Evolutionary conservation across 2,888 invertebrate genomes (phyloP).

Genomic region (Drosophila subsilvestris): DNA sequence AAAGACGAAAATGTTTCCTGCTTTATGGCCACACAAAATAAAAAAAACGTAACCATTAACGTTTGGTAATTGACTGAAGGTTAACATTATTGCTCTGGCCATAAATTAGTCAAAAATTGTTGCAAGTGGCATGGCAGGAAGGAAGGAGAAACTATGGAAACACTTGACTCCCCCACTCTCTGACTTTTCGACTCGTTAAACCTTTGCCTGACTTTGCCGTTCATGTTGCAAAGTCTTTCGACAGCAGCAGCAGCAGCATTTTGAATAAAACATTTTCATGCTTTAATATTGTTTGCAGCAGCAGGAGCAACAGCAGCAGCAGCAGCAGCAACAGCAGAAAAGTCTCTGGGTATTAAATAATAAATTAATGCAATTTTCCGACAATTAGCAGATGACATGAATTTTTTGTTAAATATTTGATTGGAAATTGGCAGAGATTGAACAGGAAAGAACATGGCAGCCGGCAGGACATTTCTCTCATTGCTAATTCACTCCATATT

Average conservation of each 20-base stretch:
- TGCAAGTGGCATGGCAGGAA: neutral
- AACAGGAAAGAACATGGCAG: no score
- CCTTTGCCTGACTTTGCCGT: neutral
- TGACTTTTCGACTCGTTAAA: neutral
- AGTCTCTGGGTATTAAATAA: conserved; percentile 22
- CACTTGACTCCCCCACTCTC: neutral
- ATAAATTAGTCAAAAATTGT: conserved; percentile 51
- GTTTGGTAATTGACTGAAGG: conserved; percentile 44
- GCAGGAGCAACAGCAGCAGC: neutral
- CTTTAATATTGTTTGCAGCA: neutral
- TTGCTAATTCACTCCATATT: no score
- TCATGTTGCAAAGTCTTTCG: neutral
- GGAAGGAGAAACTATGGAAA: conserved; percentile 3
- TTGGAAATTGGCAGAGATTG: conserved; percentile 5
- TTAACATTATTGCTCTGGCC: conserved; percentile 6
- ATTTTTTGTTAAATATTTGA: conserved; percentile 29
- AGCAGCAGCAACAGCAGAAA: conserved; percentile 11
- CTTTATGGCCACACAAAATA: conserved; percentile 31
- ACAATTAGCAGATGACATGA: conserved; percentile 27
- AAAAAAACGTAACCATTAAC: conserved; percentile 8
- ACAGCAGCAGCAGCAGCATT: neutral
- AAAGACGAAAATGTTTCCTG: conserved; percentile 17
- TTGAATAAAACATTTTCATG: conserved; percentile 26
- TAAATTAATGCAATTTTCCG: conserved; percentile 47
- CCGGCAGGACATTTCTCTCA: no score